Evolutionary conservation across 2,888 invertebrate genomes (phyloP), one percentile per base, ranked within the genome.

Genomic region (Pocota personata): DNA sequence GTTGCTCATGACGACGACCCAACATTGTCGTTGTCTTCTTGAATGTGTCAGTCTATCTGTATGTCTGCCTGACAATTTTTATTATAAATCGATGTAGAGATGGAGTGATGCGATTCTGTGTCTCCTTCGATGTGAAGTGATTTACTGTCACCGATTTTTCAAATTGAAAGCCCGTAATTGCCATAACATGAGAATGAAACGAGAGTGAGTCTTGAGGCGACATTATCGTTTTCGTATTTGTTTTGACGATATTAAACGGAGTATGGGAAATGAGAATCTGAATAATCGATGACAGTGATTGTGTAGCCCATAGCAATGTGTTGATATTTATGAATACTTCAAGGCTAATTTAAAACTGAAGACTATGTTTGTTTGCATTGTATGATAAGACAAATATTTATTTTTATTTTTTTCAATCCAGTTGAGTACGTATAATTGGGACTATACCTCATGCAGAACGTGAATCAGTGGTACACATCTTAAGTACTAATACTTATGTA

Each of bases 141-240:
- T 78, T 69, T 71, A 78, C 60, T 71, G 78, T 71, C 62, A 69
- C 12, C 78, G 50, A 78, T 78, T 78, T 78, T 62, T 78, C 78
- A 78, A 78, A 78, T 78, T 78, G 78, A 62, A 71, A 46, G 60
- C 32, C 24, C 62, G 62, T 78, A 78, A 78, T 78, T 62, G 69
- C 60, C 69, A 62, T 14, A 69, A 62, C 69, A 71, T 62, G 78
- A 19, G 32, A 78, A 69, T 32, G 48, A 43, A 14, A 10, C 12
- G 27, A 40, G 32, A 27, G n/a, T 43, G 64, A 35, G 43, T 16
- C 75, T 35, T 27, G 24, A 46, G 46, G 75, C 75, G 55, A 71
- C 62, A 62, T 62, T 62, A 78, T 78, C 77, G 67, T 67, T 69
- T 16, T 21, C 50, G 35, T 67, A 50, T 60, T 67, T 77, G 67